A percentile compares a stretch with the other conserved stretches of the same genome.
Conservation (phyloP, 2,113 vertebrate genomes). For the Hemibagrus wyckioides region DNA sequence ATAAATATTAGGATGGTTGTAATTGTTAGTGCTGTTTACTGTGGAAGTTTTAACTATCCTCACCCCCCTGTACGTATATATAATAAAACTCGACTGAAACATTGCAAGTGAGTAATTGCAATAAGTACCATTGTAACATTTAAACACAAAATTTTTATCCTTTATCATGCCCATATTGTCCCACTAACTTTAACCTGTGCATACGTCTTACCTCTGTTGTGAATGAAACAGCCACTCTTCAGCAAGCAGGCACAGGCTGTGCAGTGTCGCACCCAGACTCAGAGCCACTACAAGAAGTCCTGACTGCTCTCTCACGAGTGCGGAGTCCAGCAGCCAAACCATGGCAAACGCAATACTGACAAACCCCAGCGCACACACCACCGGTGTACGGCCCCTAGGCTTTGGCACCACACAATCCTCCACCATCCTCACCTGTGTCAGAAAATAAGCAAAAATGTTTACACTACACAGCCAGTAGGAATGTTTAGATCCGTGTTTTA, state of each 20-base stretch:
- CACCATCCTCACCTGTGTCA: conserved; percentile 55
- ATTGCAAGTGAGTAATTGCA: not conserved
- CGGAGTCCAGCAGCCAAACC: conserved; percentile 14
- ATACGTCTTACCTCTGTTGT: conserved; percentile 61
- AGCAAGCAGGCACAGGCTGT: conserved; percentile 60
- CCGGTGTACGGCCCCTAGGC: conserved; percentile 55
- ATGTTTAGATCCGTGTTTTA: not conserved
- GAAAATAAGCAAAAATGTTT: conserved; percentile 7
- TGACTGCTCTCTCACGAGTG: conserved; percentile 35
- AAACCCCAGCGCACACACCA: conserved; percentile 30
- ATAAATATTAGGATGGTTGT: too few species aligned
- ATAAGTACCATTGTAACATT: not conserved
- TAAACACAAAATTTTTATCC: too few species aligned
- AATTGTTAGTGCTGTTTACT: too few species aligned
- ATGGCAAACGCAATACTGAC: not conserved
- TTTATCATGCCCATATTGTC: not conserved
- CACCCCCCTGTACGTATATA: not conserved
- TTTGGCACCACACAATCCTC: conserved; percentile 54
- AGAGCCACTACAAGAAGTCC: conserved; percentile 48
- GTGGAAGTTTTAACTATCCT: too few species aligned
- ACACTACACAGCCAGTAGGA: not conserved
- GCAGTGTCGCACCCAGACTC: conserved; percentile 55
- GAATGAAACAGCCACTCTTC: conserved; percentile 64
- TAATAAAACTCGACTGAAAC: not conserved
- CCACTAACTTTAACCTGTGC: not conserved